phyloP scores from a whole-genome alignment of 2,113 vertebrate genomes.

The Oreochromis aureus region DNA sequence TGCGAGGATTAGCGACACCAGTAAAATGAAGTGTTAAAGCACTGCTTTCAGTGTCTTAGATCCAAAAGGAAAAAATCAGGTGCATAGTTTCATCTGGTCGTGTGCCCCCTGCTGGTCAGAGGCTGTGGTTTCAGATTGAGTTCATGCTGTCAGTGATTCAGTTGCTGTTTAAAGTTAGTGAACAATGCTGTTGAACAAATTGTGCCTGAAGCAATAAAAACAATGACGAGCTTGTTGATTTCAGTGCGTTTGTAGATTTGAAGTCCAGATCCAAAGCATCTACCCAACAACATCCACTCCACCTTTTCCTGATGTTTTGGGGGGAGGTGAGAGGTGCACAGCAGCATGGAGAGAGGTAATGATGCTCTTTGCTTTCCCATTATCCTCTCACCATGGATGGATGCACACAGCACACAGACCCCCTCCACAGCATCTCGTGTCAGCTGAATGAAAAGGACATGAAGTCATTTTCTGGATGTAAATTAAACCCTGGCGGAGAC shows the following conservation, averaged over 20 bases:
- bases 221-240: background rate
- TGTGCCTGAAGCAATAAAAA: background rate
- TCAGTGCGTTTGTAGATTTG: background rate
- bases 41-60: background rate
- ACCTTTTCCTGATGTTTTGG: conserved; percentile 28
- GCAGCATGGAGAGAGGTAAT: conserved; percentile 60
- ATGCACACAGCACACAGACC: conserved; percentile 25
- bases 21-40: background rate
- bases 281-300: background rate
- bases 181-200: background rate
- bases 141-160: background rate
- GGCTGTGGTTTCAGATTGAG: background rate
- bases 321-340: conserved; percentile 4
- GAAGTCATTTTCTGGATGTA: background rate
- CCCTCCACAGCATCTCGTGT: background rate
- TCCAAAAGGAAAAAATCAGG: background rate
- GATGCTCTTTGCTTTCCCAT: conserved; percentile 73
- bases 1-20: background rate
- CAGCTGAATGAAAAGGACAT: background rate
- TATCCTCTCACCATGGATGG: conserved; percentile 57
- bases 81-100: background rate
- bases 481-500: background rate
- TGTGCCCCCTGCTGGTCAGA: background rate
- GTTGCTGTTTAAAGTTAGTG: background rate
- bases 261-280: conserved; percentile 8